Evolutionary conservation across 2,113 vertebrate species (phyloP), one percentile per base, ranked within the genome.

Genomic region (Hydropotes inermis): DNA sequence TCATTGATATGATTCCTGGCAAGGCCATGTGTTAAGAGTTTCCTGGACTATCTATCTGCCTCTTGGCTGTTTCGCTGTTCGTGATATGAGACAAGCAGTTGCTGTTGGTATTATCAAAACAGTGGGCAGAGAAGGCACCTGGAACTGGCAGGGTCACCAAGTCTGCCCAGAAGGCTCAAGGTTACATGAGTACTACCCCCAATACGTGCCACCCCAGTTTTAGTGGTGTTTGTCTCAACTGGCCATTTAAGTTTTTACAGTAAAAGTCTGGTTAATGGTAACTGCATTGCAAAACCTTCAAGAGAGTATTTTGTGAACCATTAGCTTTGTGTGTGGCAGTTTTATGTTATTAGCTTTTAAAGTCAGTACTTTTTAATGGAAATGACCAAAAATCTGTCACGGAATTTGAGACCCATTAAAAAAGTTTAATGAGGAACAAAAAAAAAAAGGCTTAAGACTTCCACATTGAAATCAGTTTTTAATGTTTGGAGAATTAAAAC

Each of bases 401-500:
- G 52, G 47, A 52, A 81, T 81, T 81, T 81, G 47, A 52, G 28
- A 50, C 47, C 17, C 47, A 81, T 33, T 50, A 12, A 52, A 81
- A 50, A 50, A 33, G 45, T 52, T 50, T 52, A 33, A 81, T 81
- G 45, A 81, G 36, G 50, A 50, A 50, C 16, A 54, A 23, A 33
- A 70, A 39, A 70, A 55, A 57, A 76, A 43, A 76, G 70, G 70
- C 39, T 43, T 70, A 89, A 89, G 19, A 74, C 74, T 74, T 4
- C 57, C 52, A 84, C 12, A 33, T 90, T 82, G 89, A 74, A 89
- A 88, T 93, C 19, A 74, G 78, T 60, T 74, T 86, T 79, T 64
- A 74, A 64, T 5, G 64, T 94, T 83, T 39, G 15, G 88, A 84
- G 94, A 94, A 30, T 54, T 86, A 83, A 92, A 98, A 86, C 4